Conservation (phyloP, 1,140 invertebrate species). For the Drusus annulatus region DNA sequence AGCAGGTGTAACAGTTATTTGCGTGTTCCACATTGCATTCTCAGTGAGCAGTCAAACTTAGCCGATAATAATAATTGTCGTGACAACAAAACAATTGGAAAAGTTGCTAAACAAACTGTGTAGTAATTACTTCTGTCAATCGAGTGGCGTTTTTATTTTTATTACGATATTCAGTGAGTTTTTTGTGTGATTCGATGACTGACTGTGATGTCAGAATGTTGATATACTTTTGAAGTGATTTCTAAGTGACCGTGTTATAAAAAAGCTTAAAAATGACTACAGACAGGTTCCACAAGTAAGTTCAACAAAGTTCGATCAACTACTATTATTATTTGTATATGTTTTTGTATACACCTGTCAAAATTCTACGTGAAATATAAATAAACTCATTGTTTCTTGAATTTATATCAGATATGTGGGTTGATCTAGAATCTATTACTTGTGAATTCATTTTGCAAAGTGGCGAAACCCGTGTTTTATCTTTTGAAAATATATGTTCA, state of each 20-base stretch:
- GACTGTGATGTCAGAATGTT: slow-evolving; percentile 47
- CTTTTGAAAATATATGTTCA: background rate
- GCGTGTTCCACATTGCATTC: slow-evolving; percentile 18
- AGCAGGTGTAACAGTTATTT: slow-evolving; percentile 51
- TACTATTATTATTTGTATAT: too few relatives aligned
- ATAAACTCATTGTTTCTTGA: too few relatives aligned
- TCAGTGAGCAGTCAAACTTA: slow-evolving; percentile 32
- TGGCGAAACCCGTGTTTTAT: too few relatives aligned
- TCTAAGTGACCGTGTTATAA: slow-evolving; percentile 44
- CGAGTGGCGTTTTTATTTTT: background rate
- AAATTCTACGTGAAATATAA: too few relatives aligned
- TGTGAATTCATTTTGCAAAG: background rate
- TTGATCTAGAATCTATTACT: too few relatives aligned
- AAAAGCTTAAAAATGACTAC: slow-evolving; percentile 54
- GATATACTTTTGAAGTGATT: slow-evolving; percentile 51
- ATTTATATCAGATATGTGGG: too few relatives aligned
- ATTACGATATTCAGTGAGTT: slow-evolving; percentile 10
- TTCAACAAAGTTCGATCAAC: slow-evolving; percentile 48
- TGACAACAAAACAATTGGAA: slow-evolving; percentile 51
- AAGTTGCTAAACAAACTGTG: slow-evolving; percentile 42
- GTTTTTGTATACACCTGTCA: too few relatives aligned
- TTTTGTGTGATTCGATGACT: slow-evolving; percentile 49
- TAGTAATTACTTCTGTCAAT: too few relatives aligned
- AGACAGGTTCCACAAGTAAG: slow-evolving; percentile 57
- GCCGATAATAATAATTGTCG: slow-evolving; percentile 16